Evolutionary conservation across 2,113 vertebrate genomes (phyloP).

Genomic region (Brachypteracias leptosomus): DNA sequence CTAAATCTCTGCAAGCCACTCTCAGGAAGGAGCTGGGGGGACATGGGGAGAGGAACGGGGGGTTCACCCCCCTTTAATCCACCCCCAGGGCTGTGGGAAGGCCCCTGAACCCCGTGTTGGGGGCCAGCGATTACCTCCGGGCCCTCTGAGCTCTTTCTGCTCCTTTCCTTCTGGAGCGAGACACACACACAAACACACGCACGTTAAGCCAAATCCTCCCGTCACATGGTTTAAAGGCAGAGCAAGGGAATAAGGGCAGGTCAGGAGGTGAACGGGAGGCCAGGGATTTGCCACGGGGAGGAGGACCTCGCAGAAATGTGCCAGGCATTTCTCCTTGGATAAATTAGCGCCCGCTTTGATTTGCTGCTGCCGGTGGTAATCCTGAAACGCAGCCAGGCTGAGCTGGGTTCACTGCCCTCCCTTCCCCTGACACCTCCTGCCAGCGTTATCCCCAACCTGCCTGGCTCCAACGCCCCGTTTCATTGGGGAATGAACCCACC

Average conservation of each 20-base stretch:
- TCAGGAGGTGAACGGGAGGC: slow-evolving; percentile 31
- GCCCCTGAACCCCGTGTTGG: not conserved
- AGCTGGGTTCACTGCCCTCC: not conserved
- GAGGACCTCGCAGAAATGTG: not conserved
- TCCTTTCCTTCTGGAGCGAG: not conserved
- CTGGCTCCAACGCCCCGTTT: fast-evolving
- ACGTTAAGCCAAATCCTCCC: slow-evolving; percentile 38
- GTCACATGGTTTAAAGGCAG: slow-evolving; percentile 19
- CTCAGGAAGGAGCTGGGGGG: not conserved
- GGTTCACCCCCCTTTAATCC: not conserved
- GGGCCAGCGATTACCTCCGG: not conserved
- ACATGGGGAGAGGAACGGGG: not conserved
- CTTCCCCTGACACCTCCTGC: not conserved
- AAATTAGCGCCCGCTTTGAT: not conserved
- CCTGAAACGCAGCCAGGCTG: not conserved
- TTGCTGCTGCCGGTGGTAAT: not conserved
- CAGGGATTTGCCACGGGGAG: slow-evolving; percentile 11
- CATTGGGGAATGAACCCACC: not conserved
- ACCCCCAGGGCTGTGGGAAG: not conserved
- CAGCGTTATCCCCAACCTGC: fast-evolving
- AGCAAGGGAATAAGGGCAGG: not conserved
- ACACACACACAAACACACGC: not conserved
- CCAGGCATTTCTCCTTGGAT: not conserved
- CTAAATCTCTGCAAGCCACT: not conserved
- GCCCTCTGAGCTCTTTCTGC: not conserved